Evolutionary conservation across 1,140 invertebrate species (phyloP).

Genomic region (Neuroterus valhalla): DNA sequence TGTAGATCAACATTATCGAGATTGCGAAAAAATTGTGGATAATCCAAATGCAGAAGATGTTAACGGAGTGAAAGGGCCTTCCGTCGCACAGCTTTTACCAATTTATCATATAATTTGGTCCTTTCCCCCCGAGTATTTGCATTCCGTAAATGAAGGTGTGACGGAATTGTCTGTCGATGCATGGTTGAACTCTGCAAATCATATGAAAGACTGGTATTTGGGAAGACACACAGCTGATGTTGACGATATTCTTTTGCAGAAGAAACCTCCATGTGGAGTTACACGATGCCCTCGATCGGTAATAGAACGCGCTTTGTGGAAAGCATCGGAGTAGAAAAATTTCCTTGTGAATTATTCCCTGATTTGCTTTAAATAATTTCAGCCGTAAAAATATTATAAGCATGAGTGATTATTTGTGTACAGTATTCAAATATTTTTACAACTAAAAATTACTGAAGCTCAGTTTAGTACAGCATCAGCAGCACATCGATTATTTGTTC

Average conservation of each 20-base stretch:
- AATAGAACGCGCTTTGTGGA: constrained; percentile 43
- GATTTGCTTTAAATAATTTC: constrained; percentile 29
- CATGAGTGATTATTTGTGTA: constrained; percentile 36
- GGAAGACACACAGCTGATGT: constrained; percentile 20
- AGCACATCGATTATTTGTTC: constrained; percentile 39
- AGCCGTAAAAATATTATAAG: constrained; percentile 34
- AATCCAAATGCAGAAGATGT: constrained; percentile 30
- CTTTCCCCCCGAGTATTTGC: background rate
- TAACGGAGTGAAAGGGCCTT: constrained; percentile 27
- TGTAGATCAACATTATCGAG: constrained; percentile 1
- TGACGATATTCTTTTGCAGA: constrained; percentile 31
- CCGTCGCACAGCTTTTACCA: background rate
- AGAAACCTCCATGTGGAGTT: constrained; percentile 41
- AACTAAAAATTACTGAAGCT: constrained; percentile 37
- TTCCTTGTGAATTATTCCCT: constrained; percentile 44
- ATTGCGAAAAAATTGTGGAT: constrained; percentile 27
- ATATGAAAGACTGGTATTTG: constrained; percentile 26
- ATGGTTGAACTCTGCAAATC: constrained; percentile 37
- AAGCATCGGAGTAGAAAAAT: constrained; percentile 47
- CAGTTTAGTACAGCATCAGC: constrained; percentile 33
- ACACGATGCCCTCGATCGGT: constrained; percentile 42
- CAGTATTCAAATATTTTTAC: constrained; percentile 39
- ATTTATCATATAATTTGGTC: background rate
- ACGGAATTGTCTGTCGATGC: constrained; percentile 34
- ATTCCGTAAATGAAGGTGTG: background rate